Evolutionary conservation across 1,140 invertebrate species (phyloP).

Genomic region (Colletes gigas): DNA sequence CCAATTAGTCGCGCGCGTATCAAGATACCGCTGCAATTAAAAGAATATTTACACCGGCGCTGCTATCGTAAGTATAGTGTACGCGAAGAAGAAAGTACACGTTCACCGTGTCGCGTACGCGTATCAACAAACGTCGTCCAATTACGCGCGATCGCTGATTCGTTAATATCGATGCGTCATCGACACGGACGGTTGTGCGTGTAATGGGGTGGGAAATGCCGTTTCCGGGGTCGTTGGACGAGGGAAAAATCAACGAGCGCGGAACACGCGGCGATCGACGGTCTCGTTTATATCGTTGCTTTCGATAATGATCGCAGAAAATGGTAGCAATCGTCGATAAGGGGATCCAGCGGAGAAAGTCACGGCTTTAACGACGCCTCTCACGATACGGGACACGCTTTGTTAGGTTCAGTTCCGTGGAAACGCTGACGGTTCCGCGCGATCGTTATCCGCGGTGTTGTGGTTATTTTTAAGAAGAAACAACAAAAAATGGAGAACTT

Average conservation of each 20-base stretch:
- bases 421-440: neutral
- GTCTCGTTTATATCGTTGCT: slow-evolving; percentile 1
- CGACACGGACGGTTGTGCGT: neutral
- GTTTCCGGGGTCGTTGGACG: neutral
- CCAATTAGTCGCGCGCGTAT: no score
- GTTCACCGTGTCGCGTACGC: no score
- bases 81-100: no score
- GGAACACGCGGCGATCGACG: neutral
- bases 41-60: no score
- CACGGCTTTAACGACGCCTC: neutral
- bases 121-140: neutral
- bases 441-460: neutral
- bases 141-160: neutral
- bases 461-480: neutral
- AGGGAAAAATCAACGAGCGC: neutral
- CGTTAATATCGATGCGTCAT: neutral
- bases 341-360: slow-evolving; percentile 4
- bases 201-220: neutral
- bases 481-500: slow-evolving; percentile 43
- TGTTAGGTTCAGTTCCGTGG: neutral
- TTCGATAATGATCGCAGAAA: neutral
- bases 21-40: no score
- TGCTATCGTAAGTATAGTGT: no score
- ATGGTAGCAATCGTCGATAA: neutral
- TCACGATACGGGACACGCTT: neutral